Evolutionary conservation across 2,797 vertebrate genomes (phyloP), one percentile per base, ranked within the genome.

Genomic region (Oreochromis mossambicus): DNA sequence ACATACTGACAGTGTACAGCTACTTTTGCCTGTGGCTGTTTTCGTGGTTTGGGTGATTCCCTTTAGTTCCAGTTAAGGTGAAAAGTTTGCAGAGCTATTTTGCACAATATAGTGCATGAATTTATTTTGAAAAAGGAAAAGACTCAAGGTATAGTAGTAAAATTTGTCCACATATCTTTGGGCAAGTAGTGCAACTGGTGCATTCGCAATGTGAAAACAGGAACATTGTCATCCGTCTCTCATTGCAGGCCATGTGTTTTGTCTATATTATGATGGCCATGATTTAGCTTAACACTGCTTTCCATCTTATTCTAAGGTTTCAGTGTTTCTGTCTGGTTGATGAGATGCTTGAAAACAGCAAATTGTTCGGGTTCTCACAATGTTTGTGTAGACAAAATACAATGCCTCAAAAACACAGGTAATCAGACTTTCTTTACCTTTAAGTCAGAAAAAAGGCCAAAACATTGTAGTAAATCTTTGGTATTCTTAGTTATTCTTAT

Each of bases 201-300:
- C 77, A 80, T n/a, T 80, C 8, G 48, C 48, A 68, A 73, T 76
- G 29, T 7, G 61, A 83, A 80, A 68, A 24, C 63, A 58, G 54
- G 80, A 86, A 77, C 63, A 14, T 15, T 68, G 63, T 77, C 73
- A 79, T 77, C 56, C n/a, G 51, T 81, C 86, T 85, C 78, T 75
- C 38, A 77, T 19, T 83, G 81, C 48, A 12, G 5, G 34, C 63
- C 43, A 78, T 87, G 8, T 82, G 75, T 80, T 91, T 73, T 75
- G 29, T 79, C 79, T 83, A 73, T 70, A 50, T 79, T 58, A 6
- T 14, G 55, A 85, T 81, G 90, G 70, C 89, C 93, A 80, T 88
- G 82, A 90, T 92, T 91, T 82, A 56, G 11, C 63, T 61, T 58
- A 84, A 89, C 88, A 86, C 17, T 84, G 81, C 92, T 84, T 91